These are phyloP conservation scores for Galeopsomyia nigrocyanea DNA, from an alignment of 2,888 invertebrate species.

Conservation along the genomic window DNA sequence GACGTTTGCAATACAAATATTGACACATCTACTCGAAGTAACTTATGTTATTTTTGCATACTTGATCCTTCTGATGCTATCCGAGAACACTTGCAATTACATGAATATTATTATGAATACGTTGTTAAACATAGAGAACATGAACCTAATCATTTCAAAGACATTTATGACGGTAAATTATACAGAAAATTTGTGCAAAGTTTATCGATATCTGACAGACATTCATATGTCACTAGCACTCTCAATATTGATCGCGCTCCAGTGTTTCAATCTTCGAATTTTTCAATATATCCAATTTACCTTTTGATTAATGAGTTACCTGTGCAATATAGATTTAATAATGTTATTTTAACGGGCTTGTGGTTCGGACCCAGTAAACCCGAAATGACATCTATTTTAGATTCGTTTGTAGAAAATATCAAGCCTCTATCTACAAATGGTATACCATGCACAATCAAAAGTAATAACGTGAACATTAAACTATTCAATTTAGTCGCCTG, in stretches of 20 bases:
- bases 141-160: constrained; percentile 15
- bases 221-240: not conserved
- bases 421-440: constrained; percentile 17
- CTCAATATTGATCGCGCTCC: constrained; percentile 18
- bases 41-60: not conserved
- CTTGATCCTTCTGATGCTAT: not conserved
- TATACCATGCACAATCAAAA: constrained; percentile 30
- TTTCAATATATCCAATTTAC: constrained; percentile 26
- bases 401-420: constrained; percentile 25
- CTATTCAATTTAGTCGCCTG: constrained; percentile 23
- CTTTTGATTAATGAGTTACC: constrained; percentile 46
- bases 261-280: not conserved
- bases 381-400: constrained; percentile 31
- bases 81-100: no score
- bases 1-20: not conserved
- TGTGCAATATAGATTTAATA: constrained; percentile 30
- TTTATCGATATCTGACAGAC: not conserved
- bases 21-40: not conserved
- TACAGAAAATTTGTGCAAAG: constrained; percentile 21
- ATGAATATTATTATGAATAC: constrained; percentile 29
- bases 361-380: constrained; percentile 42
- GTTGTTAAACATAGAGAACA: constrained; percentile 10
- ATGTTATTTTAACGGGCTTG: constrained; percentile 39
- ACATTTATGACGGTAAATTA: constrained; percentile 26
- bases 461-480: constrained; percentile 23